Conservation (phyloP, 1,140 invertebrate species). For the Heliothis subflexa region DNA sequence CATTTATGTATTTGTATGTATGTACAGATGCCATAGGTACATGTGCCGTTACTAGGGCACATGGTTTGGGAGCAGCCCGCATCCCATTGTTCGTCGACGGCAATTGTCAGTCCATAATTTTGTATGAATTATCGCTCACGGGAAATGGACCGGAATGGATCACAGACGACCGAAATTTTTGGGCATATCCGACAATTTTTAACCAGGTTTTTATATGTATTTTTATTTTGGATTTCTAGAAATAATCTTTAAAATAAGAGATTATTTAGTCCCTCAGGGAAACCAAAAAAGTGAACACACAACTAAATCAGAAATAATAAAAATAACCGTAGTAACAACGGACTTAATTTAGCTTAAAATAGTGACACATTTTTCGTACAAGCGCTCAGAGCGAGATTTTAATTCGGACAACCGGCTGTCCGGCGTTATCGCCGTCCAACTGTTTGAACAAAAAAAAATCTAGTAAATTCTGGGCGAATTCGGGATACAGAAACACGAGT, state of each 20-base stretch:
- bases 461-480: constrained; percentile 43
- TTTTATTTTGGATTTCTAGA: not conserved
- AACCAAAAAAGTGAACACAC: not conserved
- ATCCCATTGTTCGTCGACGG: constrained; percentile 32
- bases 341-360: constrained; percentile 46
- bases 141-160: constrained; percentile 42
- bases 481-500: constrained; percentile 40
- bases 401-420: constrained; percentile 43
- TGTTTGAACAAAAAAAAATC: constrained; percentile 42
- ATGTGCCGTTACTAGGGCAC: constrained; percentile 26
- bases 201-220: not conserved
- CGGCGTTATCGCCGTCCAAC: constrained; percentile 41
- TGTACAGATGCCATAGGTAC: not conserved
- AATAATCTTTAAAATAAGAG: not conserved
- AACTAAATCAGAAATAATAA: constrained; percentile 18
- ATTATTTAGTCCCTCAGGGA: too few species aligned
- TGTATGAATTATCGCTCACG: constrained; percentile 37
- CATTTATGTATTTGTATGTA: not conserved
- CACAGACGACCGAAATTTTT: constrained; percentile 25
- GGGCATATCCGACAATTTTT: constrained; percentile 14
- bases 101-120: constrained; percentile 47
- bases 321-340: constrained; percentile 19
- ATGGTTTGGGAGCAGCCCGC: constrained; percentile 35
- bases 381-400: constrained; percentile 44
- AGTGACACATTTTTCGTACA: constrained; percentile 46